phyloP scores from a whole-genome alignment of 2,113 vertebrate genomes.

The Mormyrus lacerda region DNA sequence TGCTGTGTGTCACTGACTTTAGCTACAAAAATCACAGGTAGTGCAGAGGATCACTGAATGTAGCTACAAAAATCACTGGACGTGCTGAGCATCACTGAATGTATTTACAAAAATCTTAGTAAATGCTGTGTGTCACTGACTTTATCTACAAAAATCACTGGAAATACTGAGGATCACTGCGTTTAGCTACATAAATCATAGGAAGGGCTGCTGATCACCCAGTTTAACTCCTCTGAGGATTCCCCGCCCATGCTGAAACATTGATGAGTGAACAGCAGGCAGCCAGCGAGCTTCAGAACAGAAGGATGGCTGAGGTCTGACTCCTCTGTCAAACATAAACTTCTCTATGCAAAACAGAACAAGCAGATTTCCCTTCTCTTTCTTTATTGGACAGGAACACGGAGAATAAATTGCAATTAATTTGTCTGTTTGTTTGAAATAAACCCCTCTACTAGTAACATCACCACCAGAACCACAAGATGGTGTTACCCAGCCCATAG shows the following conservation, averaged over 20 bases:
- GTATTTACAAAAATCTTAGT: too few relatives aligned
- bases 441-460: neutral
- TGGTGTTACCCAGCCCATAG: neutral
- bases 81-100: too few relatives aligned
- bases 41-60: too few relatives aligned
- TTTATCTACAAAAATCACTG: neutral
- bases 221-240: neutral
- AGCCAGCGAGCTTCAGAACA: neutral
- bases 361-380: neutral
- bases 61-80: too few relatives aligned
- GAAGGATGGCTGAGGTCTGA: slow-evolving; percentile 9
- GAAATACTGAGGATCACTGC: neutral
- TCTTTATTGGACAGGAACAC: neutral
- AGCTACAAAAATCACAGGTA: too few relatives aligned
- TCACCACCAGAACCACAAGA: neutral
- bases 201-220: neutral
- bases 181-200: neutral
- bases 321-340: slow-evolving; percentile 12
- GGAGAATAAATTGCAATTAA: neutral
- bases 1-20: too few relatives aligned
- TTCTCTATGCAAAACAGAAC: slow-evolving; percentile 13
- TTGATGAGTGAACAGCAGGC: slow-evolving; percentile 48
- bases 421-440: neutral
- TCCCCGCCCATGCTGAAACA: slow-evolving; percentile 51
- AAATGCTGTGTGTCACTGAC: neutral